Evolutionary conservation across 1,140 invertebrate genomes (phyloP).

Genomic region (Nebria ingens): DNA sequence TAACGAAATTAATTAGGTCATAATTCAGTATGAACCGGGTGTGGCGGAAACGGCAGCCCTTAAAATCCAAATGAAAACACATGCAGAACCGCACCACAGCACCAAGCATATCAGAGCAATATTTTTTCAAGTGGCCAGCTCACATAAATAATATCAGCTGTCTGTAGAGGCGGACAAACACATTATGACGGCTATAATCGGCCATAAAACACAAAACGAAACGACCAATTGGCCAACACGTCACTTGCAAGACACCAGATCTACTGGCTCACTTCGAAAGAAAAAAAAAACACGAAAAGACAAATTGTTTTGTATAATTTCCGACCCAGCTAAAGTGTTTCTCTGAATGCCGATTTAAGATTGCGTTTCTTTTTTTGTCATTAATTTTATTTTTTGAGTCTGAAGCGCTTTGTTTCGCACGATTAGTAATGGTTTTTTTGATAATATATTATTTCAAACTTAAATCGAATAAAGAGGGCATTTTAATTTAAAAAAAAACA

Average conservation of each 20-base stretch:
- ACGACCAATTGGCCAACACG: neutral
- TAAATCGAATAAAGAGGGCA: too few species aligned
- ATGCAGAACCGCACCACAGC: conserved; percentile 4
- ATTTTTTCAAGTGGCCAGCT: conserved; percentile 5
- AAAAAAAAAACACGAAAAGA: too few species aligned
- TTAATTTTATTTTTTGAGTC: too few species aligned
- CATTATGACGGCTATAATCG: neutral
- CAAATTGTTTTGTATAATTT: neutral
- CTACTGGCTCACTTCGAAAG: too few species aligned
- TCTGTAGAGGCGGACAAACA: neutral
- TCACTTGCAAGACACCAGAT: neutral
- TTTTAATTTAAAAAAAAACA: too few species aligned
- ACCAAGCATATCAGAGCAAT: too few species aligned
- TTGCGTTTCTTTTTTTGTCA: too few species aligned
- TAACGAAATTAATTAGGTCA: neutral
- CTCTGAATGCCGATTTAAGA: too few species aligned
- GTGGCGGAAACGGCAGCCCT: neutral
- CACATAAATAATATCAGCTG: conserved; percentile 10
- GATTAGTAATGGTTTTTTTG: too few species aligned
- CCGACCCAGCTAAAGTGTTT: too few species aligned
- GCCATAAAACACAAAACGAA: conserved; percentile 2
- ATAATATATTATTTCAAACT: too few species aligned
- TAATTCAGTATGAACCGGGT: neutral
- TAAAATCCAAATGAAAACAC: conserved; percentile 2
- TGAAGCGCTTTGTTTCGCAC: too few species aligned